Evolutionary conservation across 1,140 invertebrate species (phyloP).

Genomic region (Scaptodrosophila lebanonensis): DNA sequence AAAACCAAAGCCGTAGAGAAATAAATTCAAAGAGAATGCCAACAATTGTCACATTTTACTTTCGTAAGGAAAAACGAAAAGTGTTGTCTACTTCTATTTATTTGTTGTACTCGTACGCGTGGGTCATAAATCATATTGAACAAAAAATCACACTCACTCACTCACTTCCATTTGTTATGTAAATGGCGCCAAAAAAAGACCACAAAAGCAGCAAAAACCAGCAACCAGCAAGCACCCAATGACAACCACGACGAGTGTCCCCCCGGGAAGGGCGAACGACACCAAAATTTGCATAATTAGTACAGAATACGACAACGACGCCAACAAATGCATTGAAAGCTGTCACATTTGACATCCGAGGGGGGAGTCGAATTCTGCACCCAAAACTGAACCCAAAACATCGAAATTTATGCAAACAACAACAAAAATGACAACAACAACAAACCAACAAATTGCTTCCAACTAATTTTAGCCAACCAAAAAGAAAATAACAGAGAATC

Average conservation of each 20-base stretch:
- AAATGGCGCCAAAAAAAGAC: constrained; percentile 40
- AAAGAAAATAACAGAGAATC: constrained; percentile 26
- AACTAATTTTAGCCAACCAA: constrained; percentile 55
- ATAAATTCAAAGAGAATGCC: not conserved
- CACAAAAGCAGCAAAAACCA: constrained; percentile 11
- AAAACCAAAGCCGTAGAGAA: not conserved
- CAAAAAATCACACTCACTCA: constrained; percentile 16
- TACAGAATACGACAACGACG: constrained; percentile 39
- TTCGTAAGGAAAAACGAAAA: constrained; percentile 18
- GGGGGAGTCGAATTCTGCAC: not conserved
- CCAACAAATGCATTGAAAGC: constrained; percentile 63
- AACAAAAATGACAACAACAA: constrained; percentile 11
- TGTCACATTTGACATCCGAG: constrained; percentile 61
- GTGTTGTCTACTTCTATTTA: not conserved
- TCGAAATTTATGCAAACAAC: constrained; percentile 18
- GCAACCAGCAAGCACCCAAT: not conserved
- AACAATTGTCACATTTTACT: constrained; percentile 16
- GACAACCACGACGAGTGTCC: constrained; percentile 1
- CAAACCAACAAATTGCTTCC: constrained; percentile 50
- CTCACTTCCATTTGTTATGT: constrained; percentile 46
- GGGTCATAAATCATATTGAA: constrained; percentile 18
- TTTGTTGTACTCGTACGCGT: no score
- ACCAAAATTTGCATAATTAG: constrained; percentile 64
- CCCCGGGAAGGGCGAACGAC: not conserved
- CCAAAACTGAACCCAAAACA: not conserved